These are phyloP conservation scores for Podarcis cretensis DNA, from an alignment of 2,113 vertebrate species.

Conservation along the genomic window DNA sequence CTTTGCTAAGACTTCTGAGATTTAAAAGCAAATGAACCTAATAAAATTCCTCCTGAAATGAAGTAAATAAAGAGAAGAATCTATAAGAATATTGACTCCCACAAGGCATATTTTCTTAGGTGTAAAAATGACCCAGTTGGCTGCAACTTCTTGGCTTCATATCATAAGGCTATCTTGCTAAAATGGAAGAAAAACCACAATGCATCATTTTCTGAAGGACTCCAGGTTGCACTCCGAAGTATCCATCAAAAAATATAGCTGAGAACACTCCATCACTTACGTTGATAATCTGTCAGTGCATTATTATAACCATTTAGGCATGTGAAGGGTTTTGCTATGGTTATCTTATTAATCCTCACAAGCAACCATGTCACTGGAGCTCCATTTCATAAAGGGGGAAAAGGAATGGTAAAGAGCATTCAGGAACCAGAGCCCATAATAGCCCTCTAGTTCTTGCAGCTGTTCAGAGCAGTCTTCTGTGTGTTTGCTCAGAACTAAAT, in stretches of 20 bases:
- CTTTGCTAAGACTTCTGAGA: neutral
- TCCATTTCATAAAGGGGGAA: neutral
- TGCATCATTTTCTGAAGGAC: neutral
- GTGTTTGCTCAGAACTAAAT: neutral
- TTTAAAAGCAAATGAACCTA: neutral
- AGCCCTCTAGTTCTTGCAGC: neutral
- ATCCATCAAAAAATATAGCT: neutral
- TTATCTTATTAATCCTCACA: neutral
- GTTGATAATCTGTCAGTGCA: neutral
- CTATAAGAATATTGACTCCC: neutral
- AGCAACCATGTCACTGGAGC: neutral
- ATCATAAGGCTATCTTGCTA: neutral
- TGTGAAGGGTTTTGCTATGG: neutral
- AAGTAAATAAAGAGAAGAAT: neutral
- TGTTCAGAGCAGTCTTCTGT: neutral
- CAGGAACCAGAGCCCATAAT: neutral
- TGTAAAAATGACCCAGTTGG: neutral
- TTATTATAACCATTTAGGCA: neutral
- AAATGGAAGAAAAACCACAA: neutral
- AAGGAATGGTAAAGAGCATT: neutral
- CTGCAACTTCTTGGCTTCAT: neutral
- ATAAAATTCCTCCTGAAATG: neutral
- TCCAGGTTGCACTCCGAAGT: neutral
- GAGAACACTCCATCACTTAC: neutral
- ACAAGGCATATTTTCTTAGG: neutral